Evolutionary conservation across 1,140 invertebrate genomes (phyloP).

Genomic region (Carcinoscorpius rotundicauda): DNA sequence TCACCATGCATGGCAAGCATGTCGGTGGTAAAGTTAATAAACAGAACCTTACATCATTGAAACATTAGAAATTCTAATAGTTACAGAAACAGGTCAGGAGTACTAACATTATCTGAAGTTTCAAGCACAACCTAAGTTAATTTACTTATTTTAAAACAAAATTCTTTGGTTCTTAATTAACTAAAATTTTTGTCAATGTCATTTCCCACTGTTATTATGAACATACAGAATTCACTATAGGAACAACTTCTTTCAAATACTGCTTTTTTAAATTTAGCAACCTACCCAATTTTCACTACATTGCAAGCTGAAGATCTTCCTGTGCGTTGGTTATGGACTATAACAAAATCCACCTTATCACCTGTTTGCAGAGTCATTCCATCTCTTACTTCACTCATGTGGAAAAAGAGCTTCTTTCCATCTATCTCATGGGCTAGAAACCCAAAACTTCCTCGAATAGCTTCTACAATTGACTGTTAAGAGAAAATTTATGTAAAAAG

Average conservation of each 20-base stretch:
- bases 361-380: conserved; percentile 66
- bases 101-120: no score
- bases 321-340: conserved; percentile 86
- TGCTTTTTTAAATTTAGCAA: conserved; percentile 5
- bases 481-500: background rate
- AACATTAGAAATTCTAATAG: no score
- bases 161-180: background rate
- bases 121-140: no score
- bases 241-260: no score
- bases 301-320: conserved; percentile 91
- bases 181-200: background rate
- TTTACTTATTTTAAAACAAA: background rate
- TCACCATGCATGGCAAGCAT: no score
- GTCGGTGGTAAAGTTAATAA: no score
- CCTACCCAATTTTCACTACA: conserved; percentile 77
- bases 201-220: no score
- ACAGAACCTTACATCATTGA: no score
- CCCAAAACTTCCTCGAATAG: conserved; percentile 48
- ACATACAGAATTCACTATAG: no score
- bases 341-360: conserved; percentile 91
- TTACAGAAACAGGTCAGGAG: no score
- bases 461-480: conserved; percentile 37
- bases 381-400: conserved; percentile 92
- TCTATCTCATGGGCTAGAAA: conserved; percentile 89
- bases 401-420: conserved; percentile 89